Evolutionary conservation across 2,888 invertebrate species (phyloP), one percentile per base, ranked within the genome.

Genomic region (Lycia hirtaria): DNA sequence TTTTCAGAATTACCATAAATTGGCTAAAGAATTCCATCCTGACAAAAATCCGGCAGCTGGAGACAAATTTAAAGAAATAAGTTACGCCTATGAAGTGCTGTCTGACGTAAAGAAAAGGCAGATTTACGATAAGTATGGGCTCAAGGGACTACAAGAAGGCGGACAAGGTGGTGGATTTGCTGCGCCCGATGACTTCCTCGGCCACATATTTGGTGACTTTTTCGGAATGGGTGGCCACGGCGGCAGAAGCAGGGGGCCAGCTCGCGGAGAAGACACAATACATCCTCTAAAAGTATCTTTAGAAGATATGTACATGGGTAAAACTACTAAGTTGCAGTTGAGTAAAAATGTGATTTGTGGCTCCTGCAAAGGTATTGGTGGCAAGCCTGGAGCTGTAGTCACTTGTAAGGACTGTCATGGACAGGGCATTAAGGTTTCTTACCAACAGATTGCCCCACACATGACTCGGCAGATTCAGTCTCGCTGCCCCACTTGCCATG

Each of bases 51-150:
- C 97, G 28, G 96, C 96, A 66, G 96, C 97, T 58, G 98, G 97
- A 54, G 98, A 98, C 81, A 97, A 96, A 92, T 98, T 98, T 80
- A 98, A 98, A 86, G 98, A 98, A 93, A 98, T 98, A 71, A 97
- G 97, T 58, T 98, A 96, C 89, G 98, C 98, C 0, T 98, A 98
- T 84, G 98, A 98, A 92, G 95, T 98, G 41, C 92, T 98, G 49
- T 97, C 98, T 9, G 97, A 98, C 90, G 93, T 96, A 3, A 96
- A 97, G 73, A 98, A 98, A 85, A 93, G 96, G 53, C 94, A 96
- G 75, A 92, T 95, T 33, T 98, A 98, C 81, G 98, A 98, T 83
- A 94, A 95, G 74, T 95, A 94, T 89, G 98, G 98, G 4, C 81
- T 98, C 66, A 96, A 97, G 80, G 98, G 97, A 0, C 88, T 98